Evolutionary conservation across 2,113 vertebrate species (phyloP), one percentile per base, ranked within the genome.

Genomic region (Actinemys pallida): DNA sequence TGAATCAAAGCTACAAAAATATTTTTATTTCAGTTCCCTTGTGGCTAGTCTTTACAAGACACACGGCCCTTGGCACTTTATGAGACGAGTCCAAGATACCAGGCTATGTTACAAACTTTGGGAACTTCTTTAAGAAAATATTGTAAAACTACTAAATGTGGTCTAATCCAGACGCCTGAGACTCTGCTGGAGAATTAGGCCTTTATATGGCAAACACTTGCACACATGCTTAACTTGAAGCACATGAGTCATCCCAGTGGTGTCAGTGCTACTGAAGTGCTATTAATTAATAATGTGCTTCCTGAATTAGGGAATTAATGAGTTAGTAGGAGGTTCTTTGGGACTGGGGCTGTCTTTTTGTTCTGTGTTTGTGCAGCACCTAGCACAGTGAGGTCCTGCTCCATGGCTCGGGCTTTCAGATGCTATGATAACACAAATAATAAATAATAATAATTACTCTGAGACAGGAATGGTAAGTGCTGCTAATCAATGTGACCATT

Each of bases 1-100:
- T 96, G 96, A 94, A 96, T 96, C 93, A 97, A 95, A 91, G 87
- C 93, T 96, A 97, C 97, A 96, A 97, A 97, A 98, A 97, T 97
- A 97, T 94, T 97, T 88, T 97, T 97, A 97, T 93, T 93, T 96
- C 96, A 95, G 86, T 96, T 96, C 97, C 52, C 96, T 83, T 89
- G 95, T 83, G 97, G 82, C 89, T 96, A 83, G 94, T 97, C 96
- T 97, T 97, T 97, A 91, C 86, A 94, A 96, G 97, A 96, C 96
- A 97, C 92, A 95, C 97, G 97, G 95, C 95, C 92, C 86, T 88
- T 94, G 95, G 81, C 87, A 53, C 79, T 97, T 95, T 95, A 96
- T 93, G 91, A 96, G 95, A 93, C 95, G 93, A 96, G 90, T 94
- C 94, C 95, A 97, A 96, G 93, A 94, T 45, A 0, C 89, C 91